Evolutionary conservation across 2,888 invertebrate species (phyloP), one percentile per base, ranked within the genome.

Genomic region (Platerodrilus igneus): DNA sequence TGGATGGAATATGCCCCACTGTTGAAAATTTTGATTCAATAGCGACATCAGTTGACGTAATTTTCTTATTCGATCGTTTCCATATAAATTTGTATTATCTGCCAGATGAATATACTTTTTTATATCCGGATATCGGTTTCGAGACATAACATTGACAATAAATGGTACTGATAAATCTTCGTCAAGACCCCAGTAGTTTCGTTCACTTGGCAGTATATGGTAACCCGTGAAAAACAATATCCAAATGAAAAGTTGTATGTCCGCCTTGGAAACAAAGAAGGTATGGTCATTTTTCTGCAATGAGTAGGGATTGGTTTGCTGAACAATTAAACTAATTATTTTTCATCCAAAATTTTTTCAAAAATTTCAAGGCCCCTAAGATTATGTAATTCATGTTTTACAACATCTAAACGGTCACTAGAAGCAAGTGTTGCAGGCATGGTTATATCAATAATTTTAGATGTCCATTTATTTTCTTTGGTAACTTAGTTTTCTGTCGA

Each of bases 131-230:
- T n/a, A n/a, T n/a, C n/a, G n/a, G n/a, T n/a, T n/a, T n/a, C n/a
- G n/a, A n/a, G n/a, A n/a, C n/a, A n/a, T n/a, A n/a, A n/a, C n/a
- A n/a, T n/a, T n/a, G n/a, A n/a, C n/a, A n/a, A n/a, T n/a, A n/a
- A n/a, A n/a, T n/a, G n/a, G n/a, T n/a, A n/a, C n/a, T n/a, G n/a
- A 21, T 29, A 31, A 20, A 32, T 32, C 32, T 6, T 32, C 22
- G 16, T 32, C 32, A 3, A 32, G n/a, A 6, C 14, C 15, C 32
- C 32, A 32, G 15, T 31, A 13, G 2, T 15, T 18, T 8, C 32
- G 5, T 15, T 32, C 32, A 7, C 22, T 18, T 8, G 22, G 32
- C 13, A 32, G 16, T 15, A n/a, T 19, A 11, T 32, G 32, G 13
- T 32, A 32, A 2, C 32, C 32, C 2, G 22, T 32, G 4, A 22